Base-by-base conservation (phyloP, 37 sponge, comb jelly and placozoan species). In the Agelas oroides region DNA sequence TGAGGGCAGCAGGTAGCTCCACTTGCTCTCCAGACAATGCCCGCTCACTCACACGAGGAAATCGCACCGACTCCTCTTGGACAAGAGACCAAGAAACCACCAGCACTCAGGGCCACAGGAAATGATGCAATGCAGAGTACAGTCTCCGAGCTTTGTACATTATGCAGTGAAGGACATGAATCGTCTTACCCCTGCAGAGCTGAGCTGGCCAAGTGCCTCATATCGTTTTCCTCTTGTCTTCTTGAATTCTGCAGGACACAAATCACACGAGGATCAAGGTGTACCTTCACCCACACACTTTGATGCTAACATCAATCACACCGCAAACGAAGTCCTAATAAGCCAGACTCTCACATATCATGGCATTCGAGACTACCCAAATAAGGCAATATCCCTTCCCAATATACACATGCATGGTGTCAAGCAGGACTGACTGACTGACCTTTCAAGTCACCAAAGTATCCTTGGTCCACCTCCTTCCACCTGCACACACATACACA, bases 401-500 rank as follows among this genome's bases (percentile, higher is more conserved):
- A n/a, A n/a, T n/a, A n/a, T n/a, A n/a, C n/a, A n/a, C n/a, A n/a
- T n/a, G n/a, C n/a, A n/a, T n/a, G n/a, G n/a, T n/a, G n/a, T n/a
- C 62, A 14, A 59, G 62, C 38, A 13, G 11, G 19, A 24, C 17
- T 25, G 23, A 12, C 11, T 5, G 14, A 57, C 73, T 37, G 15
- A 82, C 83, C 83, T 12, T 60, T 72, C 18, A 82, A 41, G 24
- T 82, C 72, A 36, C 30, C 56, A 59, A 82, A 58, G 46, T 71
- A 82, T 5, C 83, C 83, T 33, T 71, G 20, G 38, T 67, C 70
- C 19, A 55, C 34, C 23, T 81, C 81, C 36, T 55, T 37, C 65
- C 53, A 46, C 8, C 79, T 79, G 40, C 46, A 46, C 3, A 46
- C 8, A 46, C 46, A 46, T 3, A 12, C 6, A 8, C 46, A n/a